Base-by-base conservation (phyloP, 1,140 invertebrate species). In the Plectrocnemia conspersa region DNA sequence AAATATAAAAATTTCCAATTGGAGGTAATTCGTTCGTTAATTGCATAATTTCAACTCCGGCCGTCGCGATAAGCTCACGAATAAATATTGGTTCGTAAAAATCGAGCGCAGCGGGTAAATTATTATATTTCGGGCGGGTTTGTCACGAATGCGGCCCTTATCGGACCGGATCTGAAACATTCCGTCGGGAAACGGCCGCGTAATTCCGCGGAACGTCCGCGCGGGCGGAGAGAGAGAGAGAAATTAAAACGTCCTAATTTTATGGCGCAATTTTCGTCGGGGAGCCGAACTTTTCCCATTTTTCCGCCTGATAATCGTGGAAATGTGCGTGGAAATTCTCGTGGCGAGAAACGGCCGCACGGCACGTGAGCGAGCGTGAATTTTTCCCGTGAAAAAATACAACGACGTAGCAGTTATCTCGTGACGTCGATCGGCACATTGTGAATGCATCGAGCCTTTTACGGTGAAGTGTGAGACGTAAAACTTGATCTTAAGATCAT, bases 211-310 rank as follows among this genome's bases (percentile, higher is more conserved):
- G 19, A 32, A 33, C 45, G 45, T 16, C 16, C 3, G 11, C 7
- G 18, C 13, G n/a, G 10, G 21, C 45, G 45, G 16, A 32, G 45
- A 35, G 21, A 38, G 25, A 15, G 33, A 19, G 38, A 45, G 46
- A 54, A 54, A 45, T 45, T 44, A 54, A 54, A 45, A 45, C 52
- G 40, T 54, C 52, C 52, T 54, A 44, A 54, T 54, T 54, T 54
- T 54, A 54, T 35, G 52, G 33, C 38, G 52, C 41, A 44, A 45
- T 35, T 54, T 54, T 46, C 40, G 36, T 50, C 23, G 15, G 23
- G 6, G 23, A 23, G 46, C 35, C 21, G 3, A 36, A 50, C 24
- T 50, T 50, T 50, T 22, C 48, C 22, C 40, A n/a, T 45, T 24
- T 18, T 27, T 45, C 13, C 21, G 35, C 10, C 42, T 3, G 42